Base-by-base conservation (phyloP, 1,140 invertebrate species). In the Prorops nasuta region DNA sequence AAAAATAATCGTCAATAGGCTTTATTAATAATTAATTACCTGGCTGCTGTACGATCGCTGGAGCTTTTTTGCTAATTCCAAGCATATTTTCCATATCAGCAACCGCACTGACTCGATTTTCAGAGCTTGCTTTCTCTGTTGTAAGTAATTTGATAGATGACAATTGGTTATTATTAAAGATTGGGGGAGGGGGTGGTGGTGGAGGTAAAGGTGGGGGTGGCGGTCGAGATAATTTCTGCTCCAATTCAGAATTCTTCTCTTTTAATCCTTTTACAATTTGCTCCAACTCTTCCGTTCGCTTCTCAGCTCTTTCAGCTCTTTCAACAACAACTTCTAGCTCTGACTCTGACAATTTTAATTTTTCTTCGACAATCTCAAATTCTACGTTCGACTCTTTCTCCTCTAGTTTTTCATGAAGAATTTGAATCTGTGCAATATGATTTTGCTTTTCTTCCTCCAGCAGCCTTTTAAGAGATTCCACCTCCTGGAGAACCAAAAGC, bases 311-410 rank as follows among this genome's bases (percentile, higher is more conserved):
- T 52, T 86, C 83, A 0, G 84, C 85, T 53, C 84, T 67, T 56
- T 84, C 76, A 15, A 80, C 52, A 1, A 84, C 83, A 46, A 80
- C 78, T 40, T 81, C 75, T 2, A 86, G 71, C 55, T 88, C 86
- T 3, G 83, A 81, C 60, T 88, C 86, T 0, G 84, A 83, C 0
- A 88, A 60, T 65, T 81, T 84, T 12, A 89, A 72, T 51, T 86
- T 86, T 62, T 88, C 86, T 55, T 88, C 84, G 36, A 87, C 79
- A 7, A 88, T 74, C 39, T 87, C 82, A 17, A 85, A 81, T 53
- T 87, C 83, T 0, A 83, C 81, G 45, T 86, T 83, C 31, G 81
- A 81, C 45, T 86, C 83, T 59, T 81, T 80, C 49, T 86, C 83
- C 39, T 85, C 80, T 17, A 88, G 56, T 69, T 86, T 84, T 37